A percentile compares a stretch with the other conserved stretches of the same genome.
Evolutionary conservation across 1,140 invertebrate species (phyloP).

Genomic region (Psix sp.): DNA sequence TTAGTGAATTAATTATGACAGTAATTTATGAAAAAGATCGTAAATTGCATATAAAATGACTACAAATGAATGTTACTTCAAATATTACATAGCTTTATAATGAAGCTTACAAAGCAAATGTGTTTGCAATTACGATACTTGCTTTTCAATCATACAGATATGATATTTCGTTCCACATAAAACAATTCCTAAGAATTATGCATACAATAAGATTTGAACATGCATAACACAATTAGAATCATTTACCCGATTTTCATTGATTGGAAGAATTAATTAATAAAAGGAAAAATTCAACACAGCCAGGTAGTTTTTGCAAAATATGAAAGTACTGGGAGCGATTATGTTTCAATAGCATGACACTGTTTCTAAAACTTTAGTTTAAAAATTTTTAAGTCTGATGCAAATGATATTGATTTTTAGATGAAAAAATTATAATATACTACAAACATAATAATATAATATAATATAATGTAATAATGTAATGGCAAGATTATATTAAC

Average conservation of each 20-base stretch:
- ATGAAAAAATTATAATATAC: no score
- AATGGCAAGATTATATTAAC: no score
- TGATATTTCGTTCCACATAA: conserved; percentile 37
- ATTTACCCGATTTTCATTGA: conserved; percentile 15
- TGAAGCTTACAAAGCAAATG: conserved; percentile 41
- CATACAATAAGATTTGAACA: conserved; percentile 39
- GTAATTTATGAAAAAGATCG: background rate
- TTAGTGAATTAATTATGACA: no score
- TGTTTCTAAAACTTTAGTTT: no score
- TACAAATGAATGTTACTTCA: conserved; percentile 15
- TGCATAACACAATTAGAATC: conserved; percentile 31
- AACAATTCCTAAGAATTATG: conserved; percentile 49
- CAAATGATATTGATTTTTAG: no score
- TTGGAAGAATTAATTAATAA: conserved; percentile 9
- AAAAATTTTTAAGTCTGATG: no score
- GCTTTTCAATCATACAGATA: conserved; percentile 35
- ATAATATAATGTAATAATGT: no score
- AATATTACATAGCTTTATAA: conserved; percentile 7
- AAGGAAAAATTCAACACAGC: background rate
- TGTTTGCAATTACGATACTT: conserved; percentile 31
- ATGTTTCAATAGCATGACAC: no score
- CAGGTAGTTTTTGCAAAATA: background rate
- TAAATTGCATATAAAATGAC: background rate
- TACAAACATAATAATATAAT: no score
- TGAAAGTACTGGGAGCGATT: no score